Conservation (phyloP, 2,113 vertebrate species). For the Canis aureus region DNA sequence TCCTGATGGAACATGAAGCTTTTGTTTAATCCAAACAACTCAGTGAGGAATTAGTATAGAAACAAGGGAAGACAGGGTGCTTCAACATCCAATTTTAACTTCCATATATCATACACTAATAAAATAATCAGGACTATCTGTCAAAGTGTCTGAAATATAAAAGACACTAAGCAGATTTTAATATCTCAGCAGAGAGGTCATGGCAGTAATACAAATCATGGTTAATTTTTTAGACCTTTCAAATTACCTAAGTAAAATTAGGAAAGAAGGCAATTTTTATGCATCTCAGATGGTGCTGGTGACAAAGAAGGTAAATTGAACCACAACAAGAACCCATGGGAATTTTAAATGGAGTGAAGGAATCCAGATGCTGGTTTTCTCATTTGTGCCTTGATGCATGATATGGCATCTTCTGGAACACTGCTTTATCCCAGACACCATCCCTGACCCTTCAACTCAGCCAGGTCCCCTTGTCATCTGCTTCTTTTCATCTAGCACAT, state of each 20-base stretch:
- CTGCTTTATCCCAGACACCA: neutral
- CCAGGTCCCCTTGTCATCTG: no score
- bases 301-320: neutral
- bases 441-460: neutral
- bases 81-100: slow-evolving; percentile 1
- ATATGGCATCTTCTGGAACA: neutral
- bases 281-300: neutral
- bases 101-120: neutral
- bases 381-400: neutral
- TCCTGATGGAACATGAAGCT: neutral
- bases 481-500: neutral
- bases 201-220: neutral
- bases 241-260: slow-evolving; percentile 13
- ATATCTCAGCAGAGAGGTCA: neutral
- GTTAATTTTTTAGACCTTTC: slow-evolving; percentile 22
- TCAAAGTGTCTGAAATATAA: neutral
- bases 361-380: neutral
- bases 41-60: neutral
- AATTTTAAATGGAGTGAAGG: neutral
- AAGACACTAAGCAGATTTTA: slow-evolving; percentile 29
- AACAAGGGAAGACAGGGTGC: neutral
- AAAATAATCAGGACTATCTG: slow-evolving; percentile 24
- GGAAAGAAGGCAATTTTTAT: neutral
- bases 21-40: neutral
- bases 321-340: neutral